These are phyloP conservation scores for Acipenser ruthenus DNA, from an alignment of 2,797 vertebrate genomes.

Conservation along the genomic window DNA sequence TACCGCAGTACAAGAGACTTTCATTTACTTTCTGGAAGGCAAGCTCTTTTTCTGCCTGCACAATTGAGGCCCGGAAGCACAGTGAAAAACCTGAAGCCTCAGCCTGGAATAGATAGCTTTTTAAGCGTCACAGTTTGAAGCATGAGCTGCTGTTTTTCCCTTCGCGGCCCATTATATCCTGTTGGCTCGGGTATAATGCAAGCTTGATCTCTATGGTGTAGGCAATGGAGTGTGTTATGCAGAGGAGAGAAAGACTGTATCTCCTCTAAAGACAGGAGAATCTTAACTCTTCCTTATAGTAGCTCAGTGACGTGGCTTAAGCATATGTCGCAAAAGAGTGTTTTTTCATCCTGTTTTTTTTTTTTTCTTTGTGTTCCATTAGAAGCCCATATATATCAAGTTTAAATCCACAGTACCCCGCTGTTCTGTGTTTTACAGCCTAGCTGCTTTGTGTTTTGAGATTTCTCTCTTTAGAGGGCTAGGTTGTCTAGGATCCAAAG, in stretches of 20 bases:
- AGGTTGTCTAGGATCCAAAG: neutral
- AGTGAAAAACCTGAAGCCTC: too few relatives aligned
- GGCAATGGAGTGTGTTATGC: slow-evolving; percentile 9
- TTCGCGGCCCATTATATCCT: neutral
- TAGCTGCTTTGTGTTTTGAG: neutral
- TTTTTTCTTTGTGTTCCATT: too few relatives aligned
- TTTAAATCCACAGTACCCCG: too few relatives aligned
- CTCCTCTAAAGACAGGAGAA: neutral
- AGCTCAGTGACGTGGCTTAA: neutral
- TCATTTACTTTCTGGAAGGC: too few relatives aligned
- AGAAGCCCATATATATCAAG: too few relatives aligned
- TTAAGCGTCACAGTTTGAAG: neutral
- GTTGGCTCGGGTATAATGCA: slow-evolving; percentile 6
- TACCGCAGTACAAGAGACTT: too few relatives aligned
- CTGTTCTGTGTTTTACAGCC: too few relatives aligned
- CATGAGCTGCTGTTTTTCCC: neutral
- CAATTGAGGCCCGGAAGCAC: too few relatives aligned
- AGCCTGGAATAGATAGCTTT: neutral
- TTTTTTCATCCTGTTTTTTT: too few relatives aligned
- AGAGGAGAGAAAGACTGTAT: slow-evolving; percentile 3
- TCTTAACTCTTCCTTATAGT: neutral
- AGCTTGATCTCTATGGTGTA: slow-evolving; percentile 5
- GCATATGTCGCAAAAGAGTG: too few relatives aligned
- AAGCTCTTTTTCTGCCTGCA: too few relatives aligned
- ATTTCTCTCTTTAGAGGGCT: neutral